phyloP scores from a whole-genome alignment of 2,888 invertebrate species.

The Podotricha telesiphe region DNA sequence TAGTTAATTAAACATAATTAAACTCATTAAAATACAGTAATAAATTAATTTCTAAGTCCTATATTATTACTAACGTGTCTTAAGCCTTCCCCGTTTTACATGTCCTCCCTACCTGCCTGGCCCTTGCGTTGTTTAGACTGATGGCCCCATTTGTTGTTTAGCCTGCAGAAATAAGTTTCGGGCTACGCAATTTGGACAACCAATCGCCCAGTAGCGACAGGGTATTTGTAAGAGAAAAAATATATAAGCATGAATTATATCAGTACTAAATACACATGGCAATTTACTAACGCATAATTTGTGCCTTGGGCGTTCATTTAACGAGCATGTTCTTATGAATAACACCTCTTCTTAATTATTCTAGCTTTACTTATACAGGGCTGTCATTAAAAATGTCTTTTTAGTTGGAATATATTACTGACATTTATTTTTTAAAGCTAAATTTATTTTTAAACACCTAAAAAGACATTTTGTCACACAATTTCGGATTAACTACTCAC shows the following conservation, averaged over 20 bases:
- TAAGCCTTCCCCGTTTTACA: conserved; percentile 3
- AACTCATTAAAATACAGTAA: neutral
- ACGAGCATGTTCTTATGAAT: conserved; percentile 1
- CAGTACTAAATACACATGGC: conserved; percentile 29
- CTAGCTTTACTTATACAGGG: conserved; percentile 12
- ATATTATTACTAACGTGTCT: neutral
- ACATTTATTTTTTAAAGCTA: neutral
- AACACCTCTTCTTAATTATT: neutral
- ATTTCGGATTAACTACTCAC: conserved; percentile 25
- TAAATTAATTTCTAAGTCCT: neutral
- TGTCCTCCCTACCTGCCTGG: neutral
- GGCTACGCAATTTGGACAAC: conserved; percentile 76
- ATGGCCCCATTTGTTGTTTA: conserved; percentile 49
- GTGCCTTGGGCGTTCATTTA: neutral
- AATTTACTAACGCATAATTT: conserved; percentile 37
- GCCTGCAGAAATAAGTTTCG: conserved; percentile 76
- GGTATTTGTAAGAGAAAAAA: conserved; percentile 73
- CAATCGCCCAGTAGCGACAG: conserved; percentile 73
- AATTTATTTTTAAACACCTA: neutral
- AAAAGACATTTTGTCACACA: conserved; percentile 30
- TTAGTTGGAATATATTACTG: neutral
- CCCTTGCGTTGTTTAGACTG: conserved; percentile 29
- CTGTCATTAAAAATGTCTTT: conserved; percentile 26
- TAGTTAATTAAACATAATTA: neutral
- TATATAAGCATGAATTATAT: conserved; percentile 59